A percentile compares a stretch with the other conserved stretches of the same genome.
Conservation (phyloP, 2,888 invertebrate species). For the Diarsia brunnea region DNA sequence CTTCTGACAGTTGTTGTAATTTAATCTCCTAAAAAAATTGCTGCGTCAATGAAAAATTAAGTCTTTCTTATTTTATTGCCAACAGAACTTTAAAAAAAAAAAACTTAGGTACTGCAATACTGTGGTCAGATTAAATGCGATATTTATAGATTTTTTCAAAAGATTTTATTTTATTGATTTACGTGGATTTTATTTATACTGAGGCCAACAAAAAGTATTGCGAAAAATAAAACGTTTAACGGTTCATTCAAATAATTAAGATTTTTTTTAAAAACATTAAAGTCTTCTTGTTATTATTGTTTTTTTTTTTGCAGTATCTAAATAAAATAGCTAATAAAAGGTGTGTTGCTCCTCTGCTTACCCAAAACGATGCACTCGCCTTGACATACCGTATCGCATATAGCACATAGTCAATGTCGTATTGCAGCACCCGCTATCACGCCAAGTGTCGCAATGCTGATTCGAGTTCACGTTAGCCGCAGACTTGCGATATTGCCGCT, state of each 20-base stretch:
- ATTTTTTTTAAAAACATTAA: too few species aligned
- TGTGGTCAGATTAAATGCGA: background rate
- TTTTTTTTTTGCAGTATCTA: constrained; percentile 6
- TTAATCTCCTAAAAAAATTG: background rate
- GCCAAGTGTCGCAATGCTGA: constrained; percentile 72
- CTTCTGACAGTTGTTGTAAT: background rate
- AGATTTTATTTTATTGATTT: background rate
- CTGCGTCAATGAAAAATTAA: background rate
- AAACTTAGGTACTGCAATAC: background rate
- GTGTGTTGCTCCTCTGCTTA: constrained; percentile 36
- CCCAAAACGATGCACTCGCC: constrained; percentile 48
- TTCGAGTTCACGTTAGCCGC: constrained; percentile 41
- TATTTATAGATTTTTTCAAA: background rate
- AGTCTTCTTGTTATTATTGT: too few species aligned
- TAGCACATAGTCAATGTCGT: constrained; percentile 72
- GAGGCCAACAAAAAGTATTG: background rate
- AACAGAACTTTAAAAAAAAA: background rate
- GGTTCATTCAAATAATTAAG: too few species aligned
- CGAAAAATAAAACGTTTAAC: background rate
- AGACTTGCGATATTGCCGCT: constrained; percentile 45
- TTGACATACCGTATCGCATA: constrained; percentile 63
- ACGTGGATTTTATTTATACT: background rate
- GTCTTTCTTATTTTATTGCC: background rate
- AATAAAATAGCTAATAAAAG: constrained; percentile 7
- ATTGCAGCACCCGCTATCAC: constrained; percentile 69